A percentile compares a stretch with the other conserved stretches of the same genome.
phyloP scores from a whole-genome alignment of 1,140 invertebrate species.

The Drosophila sturtevanti region DNA sequence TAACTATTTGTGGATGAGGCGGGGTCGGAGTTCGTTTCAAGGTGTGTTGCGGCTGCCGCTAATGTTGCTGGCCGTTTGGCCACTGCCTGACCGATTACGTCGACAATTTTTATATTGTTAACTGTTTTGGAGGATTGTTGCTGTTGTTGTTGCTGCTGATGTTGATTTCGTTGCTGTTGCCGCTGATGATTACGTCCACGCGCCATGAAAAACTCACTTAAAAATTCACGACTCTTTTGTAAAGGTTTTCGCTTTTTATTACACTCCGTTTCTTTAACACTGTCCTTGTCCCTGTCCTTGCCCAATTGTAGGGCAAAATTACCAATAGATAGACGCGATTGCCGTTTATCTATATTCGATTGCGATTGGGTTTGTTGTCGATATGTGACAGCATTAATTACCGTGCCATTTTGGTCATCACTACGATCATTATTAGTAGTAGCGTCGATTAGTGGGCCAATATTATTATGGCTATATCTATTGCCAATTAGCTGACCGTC shows the following conservation, averaged over 20 bases:
- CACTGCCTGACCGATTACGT: constrained; percentile 55
- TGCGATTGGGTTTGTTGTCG: constrained; percentile 35
- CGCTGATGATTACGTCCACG: constrained; percentile 82
- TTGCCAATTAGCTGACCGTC: constrained; percentile 60
- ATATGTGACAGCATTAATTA: constrained; percentile 26
- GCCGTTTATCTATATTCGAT: constrained; percentile 58
- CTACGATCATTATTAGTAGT: not conserved
- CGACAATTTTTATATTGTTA: constrained; percentile 41
- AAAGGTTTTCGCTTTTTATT: constrained; percentile 61
- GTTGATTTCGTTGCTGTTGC: constrained; percentile 44
- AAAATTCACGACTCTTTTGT: constrained; percentile 74
- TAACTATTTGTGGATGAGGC: constrained; percentile 77
- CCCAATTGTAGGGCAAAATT: constrained; percentile 38
- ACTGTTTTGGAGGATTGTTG: constrained; percentile 34
- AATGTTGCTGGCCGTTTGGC: constrained; percentile 9
- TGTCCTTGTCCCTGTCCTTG: constrained; percentile 7
- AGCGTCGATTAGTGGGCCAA: constrained; percentile 46
- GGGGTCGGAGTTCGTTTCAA: constrained; percentile 82
- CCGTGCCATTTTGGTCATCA: constrained; percentile 18
- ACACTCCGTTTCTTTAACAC: constrained; percentile 4
- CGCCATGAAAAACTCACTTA: constrained; percentile 80
- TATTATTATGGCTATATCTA: constrained; percentile 39
- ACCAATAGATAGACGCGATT: constrained; percentile 58
- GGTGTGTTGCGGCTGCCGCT: constrained; percentile 61
- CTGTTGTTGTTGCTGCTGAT: constrained; percentile 39